Base-by-base conservation (phyloP, 2,797 vertebrate species). In the Danio albolineatus region DNA sequence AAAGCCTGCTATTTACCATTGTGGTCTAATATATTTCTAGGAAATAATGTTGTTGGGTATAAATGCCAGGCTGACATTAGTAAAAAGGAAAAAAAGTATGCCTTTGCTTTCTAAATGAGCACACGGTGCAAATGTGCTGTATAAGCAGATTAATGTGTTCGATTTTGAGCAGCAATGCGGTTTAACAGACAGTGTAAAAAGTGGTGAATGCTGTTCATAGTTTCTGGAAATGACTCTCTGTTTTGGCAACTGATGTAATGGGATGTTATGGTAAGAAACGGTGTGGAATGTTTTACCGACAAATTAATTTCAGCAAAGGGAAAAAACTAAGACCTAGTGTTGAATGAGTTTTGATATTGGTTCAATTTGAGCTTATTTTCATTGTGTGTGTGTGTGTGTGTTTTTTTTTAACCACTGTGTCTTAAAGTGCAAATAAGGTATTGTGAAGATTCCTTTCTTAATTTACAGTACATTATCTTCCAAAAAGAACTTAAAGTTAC, bases 191-290 rank as follows among this genome's bases (percentile, higher is more conserved):
- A n/a, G 7, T 59, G 39, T 57, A 41, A 67, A 19, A 73, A 59
- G 14, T 12, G 28, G 7, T 49, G 17, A 39, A 59, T 69, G 28
- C 7, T 10, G 49, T 65, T 76, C 38, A 43, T 76, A 56, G 49
- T 76, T 65, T 44, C 38, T 2, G 49, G 48, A 76, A 76, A 76
- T 41, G 6, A 64, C 14, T 64, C 7, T 70, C 6, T 57, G 70
- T 72, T 72, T 72, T 72, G 70, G 39, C 44, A 39, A 13, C 70
- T 72, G 70, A 57, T 72, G 39, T 71, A 56, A 71, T 71, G 46
- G 46, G 19, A 54, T 71, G 49, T 54, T 71, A 71, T 71, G 10
- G n/a, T 14, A 64, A 41, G 61, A 43, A 64, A 64, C 17, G 61
- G 9, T 62, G 8, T 71, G 46, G 60, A 16, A 54, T 71, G 36